A percentile compares a stretch with the other conserved stretches of the same genome.
Conservation (phyloP, 2,797 vertebrate genomes). For the Myotis findleyi region DNA sequence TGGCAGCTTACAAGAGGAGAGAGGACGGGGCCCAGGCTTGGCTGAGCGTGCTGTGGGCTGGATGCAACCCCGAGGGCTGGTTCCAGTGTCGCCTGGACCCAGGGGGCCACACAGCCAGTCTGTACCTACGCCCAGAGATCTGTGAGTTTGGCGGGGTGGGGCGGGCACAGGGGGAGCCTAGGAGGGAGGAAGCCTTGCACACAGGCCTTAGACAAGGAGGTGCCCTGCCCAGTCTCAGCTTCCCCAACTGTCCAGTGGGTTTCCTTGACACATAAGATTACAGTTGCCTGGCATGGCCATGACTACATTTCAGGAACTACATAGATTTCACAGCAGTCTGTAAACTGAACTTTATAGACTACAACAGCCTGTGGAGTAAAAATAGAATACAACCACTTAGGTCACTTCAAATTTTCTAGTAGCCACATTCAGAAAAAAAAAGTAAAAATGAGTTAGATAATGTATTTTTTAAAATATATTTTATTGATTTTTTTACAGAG, state of each 20-base stretch:
- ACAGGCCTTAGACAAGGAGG: not conserved
- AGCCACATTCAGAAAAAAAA: not conserved
- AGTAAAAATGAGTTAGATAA: not conserved
- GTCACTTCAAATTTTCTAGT: not conserved
- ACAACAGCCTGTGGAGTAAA: not conserved
- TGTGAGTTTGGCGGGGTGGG: slow-evolving; percentile 54
- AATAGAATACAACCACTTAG: not conserved
- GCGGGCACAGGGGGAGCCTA: not conserved
- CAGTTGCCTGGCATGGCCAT: not conserved
- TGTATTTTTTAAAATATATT: not conserved
- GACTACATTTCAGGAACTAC: not conserved
- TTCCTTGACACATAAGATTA: not conserved
- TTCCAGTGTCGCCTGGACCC: slow-evolving; percentile 80
- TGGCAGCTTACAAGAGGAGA: slow-evolving; percentile 70
- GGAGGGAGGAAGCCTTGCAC: not conserved
- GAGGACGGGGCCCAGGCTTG: slow-evolving; percentile 1
- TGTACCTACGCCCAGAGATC: slow-evolving; percentile 31
- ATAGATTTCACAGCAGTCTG: not conserved
- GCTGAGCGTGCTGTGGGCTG: not conserved
- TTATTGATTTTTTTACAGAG: not conserved
- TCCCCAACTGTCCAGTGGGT: not conserved
- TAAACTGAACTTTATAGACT: not conserved
- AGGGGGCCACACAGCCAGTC: not conserved
- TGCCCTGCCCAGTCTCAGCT: not conserved
- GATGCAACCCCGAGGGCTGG: slow-evolving; percentile 74